Evolutionary conservation across 2,888 invertebrate species (phyloP), one percentile per base, ranked within the genome.

Genomic region (Bruchidius siliquastri): DNA sequence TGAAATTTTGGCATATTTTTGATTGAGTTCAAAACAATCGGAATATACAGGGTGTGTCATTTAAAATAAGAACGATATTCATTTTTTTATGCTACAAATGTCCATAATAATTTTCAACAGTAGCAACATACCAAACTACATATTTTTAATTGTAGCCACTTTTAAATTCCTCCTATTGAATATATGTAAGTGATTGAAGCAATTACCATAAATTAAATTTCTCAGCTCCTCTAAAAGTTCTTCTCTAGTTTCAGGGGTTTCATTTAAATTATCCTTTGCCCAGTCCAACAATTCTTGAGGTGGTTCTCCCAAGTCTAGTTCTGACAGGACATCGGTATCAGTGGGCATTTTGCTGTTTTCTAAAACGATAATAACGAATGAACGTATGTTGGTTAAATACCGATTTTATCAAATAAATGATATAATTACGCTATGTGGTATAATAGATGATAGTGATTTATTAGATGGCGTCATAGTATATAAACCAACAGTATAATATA

Each of bases 201-300:
- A n/a, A n/a, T n/a, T 86, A 94, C 94, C 93, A 82, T 90, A 91
- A 80, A 94, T 93, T 89, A 93, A 89, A 82, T 92, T 92, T 67
- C 92, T 88, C 67, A 95, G 89, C 81, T 94, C 92, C 77, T 91
- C 90, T 73, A 95, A 88, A n/a, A 91, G 89, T 81, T 91, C 90
- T 68, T 90, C 88, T 78, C 90, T 90, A 20, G 90, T 91, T 82
- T 91, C 91, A 0, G 93, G 92, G 80, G 92, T 90, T 86, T 95
- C 95, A 0, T 92, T 92, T 67, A 92, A 87, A 80, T 91, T 88
- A 77, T 90, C 88, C 72, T 89, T 88, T 0, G 94, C 93, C 83
- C 92, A 91, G 80, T 92, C 90, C 80, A 89, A 84, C 21, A 94
- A 85, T 76, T 93, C 91, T 72, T 90, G 88, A 0, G 93, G 89